Base-by-base conservation (phyloP, 1,140 invertebrate genomes). In the Drosophila neocordata region DNA sequence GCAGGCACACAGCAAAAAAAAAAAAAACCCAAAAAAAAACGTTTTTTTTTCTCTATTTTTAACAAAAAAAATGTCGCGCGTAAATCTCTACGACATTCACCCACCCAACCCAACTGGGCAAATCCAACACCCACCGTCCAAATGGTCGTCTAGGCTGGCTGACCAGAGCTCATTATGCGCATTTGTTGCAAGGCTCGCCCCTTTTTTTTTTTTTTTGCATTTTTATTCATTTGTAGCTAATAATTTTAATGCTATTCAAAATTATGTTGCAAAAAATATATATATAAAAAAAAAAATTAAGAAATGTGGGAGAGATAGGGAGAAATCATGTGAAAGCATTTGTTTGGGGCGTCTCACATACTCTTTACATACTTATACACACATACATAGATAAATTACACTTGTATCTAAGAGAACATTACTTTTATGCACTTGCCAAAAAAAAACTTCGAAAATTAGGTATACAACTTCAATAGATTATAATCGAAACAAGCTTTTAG, bases 221-320 rank as follows among this genome's bases (percentile, higher is more conserved):
- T 48, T 48, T 48, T 73, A 55, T 69, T 65, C 65, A 78, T 85
- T 89, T 89, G 80, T 84, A 89, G 84, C 84, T 89, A 89, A 89
- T 89, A 89, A 89, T 89, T 89, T 89, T 89, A 89, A 89, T 89
- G 85, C 82, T 89, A 89, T 89, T 89, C 84, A 89, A 89, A 89
- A 89, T 89, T 89, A 89, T 89, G 84, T 89, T 89, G 67, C 48
- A 55, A 73, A 77, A 73, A 75, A 83, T 66, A 56, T 58, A 27
- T n/a, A n/a, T n/a, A n/a, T n/a, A 55, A 56, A 65, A 59, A 34
- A 34, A 9, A n/a, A 18, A n/a, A 13, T 6, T 11, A 24, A 48
- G 9, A 22, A 31, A 20, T n/a, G 35, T 13, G 11, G 64, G 24
- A 41, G 38, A n/a, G 20, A n/a, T 63, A n/a, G 35, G 56, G 8